Percentiles rank a stretch among this genome's conserved stretches.
phyloP scores from a whole-genome alignment of 1,140 invertebrate genomes.

The Heterodera schachtii region DNA sequence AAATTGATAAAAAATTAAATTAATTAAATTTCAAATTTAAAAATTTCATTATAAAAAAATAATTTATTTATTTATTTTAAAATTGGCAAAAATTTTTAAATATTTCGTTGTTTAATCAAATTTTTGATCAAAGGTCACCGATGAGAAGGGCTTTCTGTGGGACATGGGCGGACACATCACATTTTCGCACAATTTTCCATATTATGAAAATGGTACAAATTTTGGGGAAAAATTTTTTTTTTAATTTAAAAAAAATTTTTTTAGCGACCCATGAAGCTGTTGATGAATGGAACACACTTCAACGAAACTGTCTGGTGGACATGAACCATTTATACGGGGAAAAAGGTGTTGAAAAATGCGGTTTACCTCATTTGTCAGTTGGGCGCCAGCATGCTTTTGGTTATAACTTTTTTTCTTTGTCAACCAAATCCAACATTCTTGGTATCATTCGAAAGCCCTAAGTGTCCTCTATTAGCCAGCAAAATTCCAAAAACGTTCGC shows the following conservation, averaged over 20 bases:
- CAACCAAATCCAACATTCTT: too few relatives aligned
- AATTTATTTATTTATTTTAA: too few relatives aligned
- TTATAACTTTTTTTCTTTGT: too few relatives aligned
- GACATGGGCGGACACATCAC: constrained; percentile 66
- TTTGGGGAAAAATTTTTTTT: not conserved
- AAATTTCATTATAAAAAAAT: too few relatives aligned
- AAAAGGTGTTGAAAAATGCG: constrained; percentile 28
- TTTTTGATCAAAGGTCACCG: constrained; percentile 38
- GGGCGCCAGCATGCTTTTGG: too few relatives aligned
- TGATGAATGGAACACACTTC: constrained; percentile 63
- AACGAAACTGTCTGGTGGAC: constrained; percentile 65
- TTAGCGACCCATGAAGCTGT: constrained; percentile 63
- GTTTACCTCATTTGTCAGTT: too few relatives aligned
- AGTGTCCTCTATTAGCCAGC: too few relatives aligned
- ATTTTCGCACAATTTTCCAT: constrained; percentile 64
- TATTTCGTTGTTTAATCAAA: too few relatives aligned
- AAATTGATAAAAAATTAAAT: not conserved
- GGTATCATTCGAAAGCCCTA: too few relatives aligned
- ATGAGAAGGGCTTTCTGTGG: constrained; percentile 65
- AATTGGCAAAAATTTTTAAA: too few relatives aligned
- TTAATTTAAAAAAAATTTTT: not conserved
- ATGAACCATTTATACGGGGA: constrained; percentile 62
- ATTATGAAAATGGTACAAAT: constrained; percentile 58
- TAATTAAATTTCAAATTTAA: too few relatives aligned
- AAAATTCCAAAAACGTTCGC: not conserved